A percentile compares a stretch with the other conserved stretches of the same genome.
phyloP scores from a whole-genome alignment of 2,113 vertebrate genomes.

The Oreocharis arfaki region DNA sequence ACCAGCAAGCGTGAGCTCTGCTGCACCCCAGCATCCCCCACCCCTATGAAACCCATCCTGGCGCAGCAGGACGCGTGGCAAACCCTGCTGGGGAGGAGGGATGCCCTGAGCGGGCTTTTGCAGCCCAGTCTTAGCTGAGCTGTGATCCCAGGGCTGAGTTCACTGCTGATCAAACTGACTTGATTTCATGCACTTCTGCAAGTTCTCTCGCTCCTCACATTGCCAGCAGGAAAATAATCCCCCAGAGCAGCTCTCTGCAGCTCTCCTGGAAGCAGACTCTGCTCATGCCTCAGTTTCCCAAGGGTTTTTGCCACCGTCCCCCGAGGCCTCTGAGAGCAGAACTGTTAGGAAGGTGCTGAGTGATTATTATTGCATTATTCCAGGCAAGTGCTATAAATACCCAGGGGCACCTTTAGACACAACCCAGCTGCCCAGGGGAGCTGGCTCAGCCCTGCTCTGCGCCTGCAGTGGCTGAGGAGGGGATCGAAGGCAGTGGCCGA shows the following conservation, averaged over 20 bases:
- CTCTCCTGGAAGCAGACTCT: background rate
- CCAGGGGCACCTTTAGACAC: constrained; percentile 55
- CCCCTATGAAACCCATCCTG: fast-evolving
- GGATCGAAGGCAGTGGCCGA: fast-evolving
- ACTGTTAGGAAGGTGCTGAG: constrained; percentile 47
- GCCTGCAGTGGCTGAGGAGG: background rate
- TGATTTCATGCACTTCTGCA: background rate
- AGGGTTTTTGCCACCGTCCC: background rate
- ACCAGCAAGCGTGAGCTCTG: fast-evolving
- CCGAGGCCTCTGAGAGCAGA: background rate
- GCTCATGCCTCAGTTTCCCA: constrained; percentile 49
- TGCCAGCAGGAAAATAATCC: background rate
- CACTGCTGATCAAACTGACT: background rate
- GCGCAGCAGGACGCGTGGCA: fast-evolving
- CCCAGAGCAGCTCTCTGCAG: background rate
- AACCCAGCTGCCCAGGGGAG: constrained; percentile 32
- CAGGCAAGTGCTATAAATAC: constrained; percentile 55
- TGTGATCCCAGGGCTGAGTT: background rate
- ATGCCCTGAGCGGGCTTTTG: background rate
- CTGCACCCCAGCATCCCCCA: fast-evolving
- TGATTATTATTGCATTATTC: constrained; percentile 57
- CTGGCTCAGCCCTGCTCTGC: background rate
- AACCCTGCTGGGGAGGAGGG: background rate
- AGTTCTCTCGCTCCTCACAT: background rate
- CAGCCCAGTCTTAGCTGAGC: background rate